Percentiles rank a stretch among this genome's conserved stretches.
Conservation (phyloP, 2,797 vertebrate species). For the Rhinichthys osculus region DNA sequence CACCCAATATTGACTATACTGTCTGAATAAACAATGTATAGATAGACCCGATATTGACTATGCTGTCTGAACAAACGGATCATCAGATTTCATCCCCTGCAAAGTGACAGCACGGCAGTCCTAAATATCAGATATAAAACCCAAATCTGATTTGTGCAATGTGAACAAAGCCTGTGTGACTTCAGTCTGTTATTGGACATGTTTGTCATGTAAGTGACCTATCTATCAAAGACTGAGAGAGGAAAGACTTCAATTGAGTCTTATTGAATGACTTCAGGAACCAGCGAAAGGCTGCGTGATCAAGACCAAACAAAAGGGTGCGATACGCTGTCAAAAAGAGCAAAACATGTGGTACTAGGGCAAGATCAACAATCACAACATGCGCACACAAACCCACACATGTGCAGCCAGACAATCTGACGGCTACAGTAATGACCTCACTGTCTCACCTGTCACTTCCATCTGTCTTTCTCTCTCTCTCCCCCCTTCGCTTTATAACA, state of each 20-base stretch:
- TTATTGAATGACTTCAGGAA: conserved; percentile 24
- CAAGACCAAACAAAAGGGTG: conserved; percentile 18
- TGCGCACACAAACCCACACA: conserved; percentile 32
- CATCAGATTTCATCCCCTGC: not conserved
- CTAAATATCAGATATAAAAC: conserved; percentile 18
- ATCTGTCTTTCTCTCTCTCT: conserved; percentile 14
- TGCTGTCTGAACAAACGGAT: conserved; percentile 4
- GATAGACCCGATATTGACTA: not conserved
- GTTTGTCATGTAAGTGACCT: conserved; percentile 21
- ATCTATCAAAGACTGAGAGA: conserved; percentile 31
- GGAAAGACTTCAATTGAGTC: conserved; percentile 6
- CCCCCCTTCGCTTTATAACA: conserved; percentile 28
- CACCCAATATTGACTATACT: not conserved
- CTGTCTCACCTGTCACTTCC: conserved; percentile 43
- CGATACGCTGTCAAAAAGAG: conserved; percentile 10
- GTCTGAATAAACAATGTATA: not conserved
- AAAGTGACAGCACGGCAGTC: not conserved
- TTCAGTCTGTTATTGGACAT: conserved; percentile 27
- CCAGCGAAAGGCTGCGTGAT: not conserved
- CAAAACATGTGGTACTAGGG: conserved; percentile 27
- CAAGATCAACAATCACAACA: conserved; percentile 34
- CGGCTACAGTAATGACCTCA: conserved; percentile 44
- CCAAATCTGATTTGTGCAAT: conserved; percentile 18
- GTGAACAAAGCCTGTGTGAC: conserved; percentile 25
- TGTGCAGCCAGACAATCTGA: conserved; percentile 32